These are phyloP conservation scores for Graphium colonna DNA, from an alignment of 2,888 invertebrate genomes.

Conservation along the genomic window DNA sequence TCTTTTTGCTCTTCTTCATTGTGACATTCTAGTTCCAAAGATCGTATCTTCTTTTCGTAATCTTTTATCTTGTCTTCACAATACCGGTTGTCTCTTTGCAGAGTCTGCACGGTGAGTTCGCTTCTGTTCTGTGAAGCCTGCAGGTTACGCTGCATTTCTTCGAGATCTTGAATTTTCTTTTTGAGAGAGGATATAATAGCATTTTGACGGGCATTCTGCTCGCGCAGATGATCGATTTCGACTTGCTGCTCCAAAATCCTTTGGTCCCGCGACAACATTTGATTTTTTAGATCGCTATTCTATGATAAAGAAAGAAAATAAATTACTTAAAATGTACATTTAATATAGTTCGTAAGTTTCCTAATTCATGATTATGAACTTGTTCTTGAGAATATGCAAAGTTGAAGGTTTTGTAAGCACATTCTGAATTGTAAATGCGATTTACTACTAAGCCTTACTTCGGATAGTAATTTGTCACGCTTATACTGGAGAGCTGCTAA, in stretches of 20 bases:
- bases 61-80: slow-evolving; percentile 89
- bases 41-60: slow-evolving; percentile 85
- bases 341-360: not conserved
- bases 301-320: slow-evolving; percentile 47
- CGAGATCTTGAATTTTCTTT: slow-evolving; percentile 88
- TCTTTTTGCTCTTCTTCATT: slow-evolving; percentile 89
- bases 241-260: slow-evolving; percentile 87
- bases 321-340: not conserved
- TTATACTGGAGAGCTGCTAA: slow-evolving; percentile 91
- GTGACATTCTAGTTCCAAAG: slow-evolving; percentile 85
- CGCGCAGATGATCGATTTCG: slow-evolving; percentile 88
- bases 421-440: too few relatives aligned
- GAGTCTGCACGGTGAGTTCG: slow-evolving; percentile 86
- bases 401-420: too few relatives aligned
- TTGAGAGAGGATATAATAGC: slow-evolving; percentile 89
- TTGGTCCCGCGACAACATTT: slow-evolving; percentile 85
- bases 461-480: slow-evolving; percentile 87
- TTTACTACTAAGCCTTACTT: slow-evolving; percentile 82
- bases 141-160: slow-evolving; percentile 87
- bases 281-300: slow-evolving; percentile 86
- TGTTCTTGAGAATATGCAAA: too few relatives aligned
- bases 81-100: slow-evolving; percentile 85
- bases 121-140: slow-evolving; percentile 81
- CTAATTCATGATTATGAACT: too few relatives aligned
- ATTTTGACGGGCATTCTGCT: slow-evolving; percentile 91